Evolutionary conservation across 2,113 vertebrate species (phyloP), one percentile per base, ranked within the genome.

Genomic region (Podarcis raffonei): DNA sequence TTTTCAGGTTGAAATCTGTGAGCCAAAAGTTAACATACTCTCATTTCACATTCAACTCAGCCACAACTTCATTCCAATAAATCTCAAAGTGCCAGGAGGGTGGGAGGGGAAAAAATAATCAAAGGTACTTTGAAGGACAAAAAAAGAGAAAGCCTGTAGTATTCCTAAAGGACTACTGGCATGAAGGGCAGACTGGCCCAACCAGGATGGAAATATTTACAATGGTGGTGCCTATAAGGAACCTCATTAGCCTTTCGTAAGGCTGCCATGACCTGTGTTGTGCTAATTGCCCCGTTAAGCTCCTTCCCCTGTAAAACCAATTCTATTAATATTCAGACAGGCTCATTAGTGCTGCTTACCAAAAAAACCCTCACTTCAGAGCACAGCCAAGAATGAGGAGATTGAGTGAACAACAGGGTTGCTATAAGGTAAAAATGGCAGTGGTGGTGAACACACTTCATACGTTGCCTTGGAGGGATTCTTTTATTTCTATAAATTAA

Each of bases 311-410:
- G 30, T 39, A 35, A 72, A 71, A 65, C 0, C 1, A 71, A 9
- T 53, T 22, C 0, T 0, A 9, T 48, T 57, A 71, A 25, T 1
- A 8, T 0, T 0, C 0, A 48, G 68, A 66, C 0, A 42, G 0
- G 75, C 27, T 39, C 1, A 11, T 35, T 0, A 1, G 77, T 69
- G 86, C 79, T 90, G 23, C 42, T 2, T 35, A 65, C 39, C 89
- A 65, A 62, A 53, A 74, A 3, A 37, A 37, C 75, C 3, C 87
- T 84, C 35, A 15, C 80, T 15, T 71, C 66, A 85, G 4, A 3
- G 4, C 12, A 37, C 53, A 65, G 76, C 72, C 69, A 81, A 32
- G 89, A 84, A 69, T 62, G 16, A 53, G 83, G 62, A 86, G 57
- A 84, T 1, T 37, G 89, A 86, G 85, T 89, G 93, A n/a, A 4